phyloP scores from a whole-genome alignment of 2,113 vertebrate species.

The Dromaius novaehollandiae region DNA sequence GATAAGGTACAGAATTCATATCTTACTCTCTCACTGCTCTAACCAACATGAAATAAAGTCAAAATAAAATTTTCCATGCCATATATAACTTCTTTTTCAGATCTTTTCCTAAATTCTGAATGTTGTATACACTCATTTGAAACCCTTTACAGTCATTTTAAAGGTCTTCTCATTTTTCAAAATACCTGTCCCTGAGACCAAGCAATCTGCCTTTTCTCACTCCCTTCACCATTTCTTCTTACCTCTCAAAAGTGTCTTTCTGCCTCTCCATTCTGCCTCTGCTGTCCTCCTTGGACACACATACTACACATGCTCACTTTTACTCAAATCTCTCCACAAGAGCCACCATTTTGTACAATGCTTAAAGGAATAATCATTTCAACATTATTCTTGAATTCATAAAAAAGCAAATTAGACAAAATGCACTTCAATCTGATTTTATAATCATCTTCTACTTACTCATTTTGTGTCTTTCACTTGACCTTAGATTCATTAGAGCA shows the following conservation, averaged over 20 bases:
- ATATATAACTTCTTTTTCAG: background rate
- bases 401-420: background rate
- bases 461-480: background rate
- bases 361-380: background rate
- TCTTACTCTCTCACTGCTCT: background rate
- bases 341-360: background rate
- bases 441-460: no score
- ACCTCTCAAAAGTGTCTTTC: background rate
- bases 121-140: background rate
- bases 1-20: background rate
- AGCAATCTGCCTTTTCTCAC: background rate
- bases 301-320: accelerated
- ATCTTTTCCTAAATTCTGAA: background rate
- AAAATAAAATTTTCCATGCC: background rate
- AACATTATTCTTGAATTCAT: background rate
- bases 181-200: background rate
- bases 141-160: background rate
- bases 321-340: background rate
- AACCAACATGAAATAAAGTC: background rate
- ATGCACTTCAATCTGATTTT: background rate
- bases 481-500: background rate
- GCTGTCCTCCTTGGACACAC: accelerated
- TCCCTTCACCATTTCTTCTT: background rate
- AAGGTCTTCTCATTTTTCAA: background rate
- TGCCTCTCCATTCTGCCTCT: background rate